Conservation (phyloP, 2,888 invertebrate genomes). For the Hecatera dysodea region DNA sequence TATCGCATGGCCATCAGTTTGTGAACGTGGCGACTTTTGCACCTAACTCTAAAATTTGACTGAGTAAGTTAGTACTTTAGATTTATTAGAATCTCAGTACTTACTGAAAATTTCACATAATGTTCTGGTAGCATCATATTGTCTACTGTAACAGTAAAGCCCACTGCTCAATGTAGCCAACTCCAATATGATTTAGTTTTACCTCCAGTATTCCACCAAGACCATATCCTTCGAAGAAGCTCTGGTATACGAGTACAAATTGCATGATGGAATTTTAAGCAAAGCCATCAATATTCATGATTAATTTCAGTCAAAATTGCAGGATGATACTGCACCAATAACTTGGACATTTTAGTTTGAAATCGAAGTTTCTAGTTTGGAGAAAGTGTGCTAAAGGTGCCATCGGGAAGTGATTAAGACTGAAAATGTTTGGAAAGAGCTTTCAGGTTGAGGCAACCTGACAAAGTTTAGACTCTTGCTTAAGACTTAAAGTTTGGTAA, state of each 20-base stretch:
- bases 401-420: conserved; percentile 17
- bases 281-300: conserved; percentile 39
- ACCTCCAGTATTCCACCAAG: not conserved
- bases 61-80: too few relatives aligned
- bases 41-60: too few relatives aligned
- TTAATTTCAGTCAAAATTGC: conserved; percentile 33
- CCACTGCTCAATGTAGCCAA: not conserved
- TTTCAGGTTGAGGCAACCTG: conserved; percentile 8
- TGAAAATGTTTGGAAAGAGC: conserved; percentile 4
- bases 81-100: not conserved
- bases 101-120: too few relatives aligned
- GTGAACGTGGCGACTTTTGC: too few relatives aligned
- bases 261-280: conserved; percentile 22
- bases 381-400: conserved; percentile 8
- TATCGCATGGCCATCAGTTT: too few relatives aligned
- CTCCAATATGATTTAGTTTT: not conserved
- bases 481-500: conserved; percentile 8
- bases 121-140: not conserved
- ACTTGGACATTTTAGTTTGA: conserved; percentile 13
- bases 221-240: not conserved
- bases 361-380: conserved; percentile 38
- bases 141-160: not conserved
- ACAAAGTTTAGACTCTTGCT: not conserved
- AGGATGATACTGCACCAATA: not conserved
- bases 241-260: conserved; percentile 37